Conservation (phyloP, 2,888 invertebrate genomes). For the Apamea epomidion region DNA sequence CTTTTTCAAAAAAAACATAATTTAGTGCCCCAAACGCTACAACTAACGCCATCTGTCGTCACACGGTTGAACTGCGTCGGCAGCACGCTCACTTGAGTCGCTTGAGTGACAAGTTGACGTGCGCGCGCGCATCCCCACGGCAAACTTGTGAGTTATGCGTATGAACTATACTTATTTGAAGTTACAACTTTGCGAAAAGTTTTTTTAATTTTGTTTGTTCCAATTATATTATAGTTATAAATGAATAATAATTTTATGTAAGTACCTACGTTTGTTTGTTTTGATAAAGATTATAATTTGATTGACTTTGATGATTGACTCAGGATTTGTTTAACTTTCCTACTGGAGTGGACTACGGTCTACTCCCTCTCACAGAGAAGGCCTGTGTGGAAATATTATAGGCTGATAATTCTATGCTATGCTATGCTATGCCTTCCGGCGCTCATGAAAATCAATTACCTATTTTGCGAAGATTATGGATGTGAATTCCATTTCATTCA, state of each 20-base stretch:
- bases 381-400: too few relatives aligned
- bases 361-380: too few relatives aligned
- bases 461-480: background rate
- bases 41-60: constrained; percentile 79
- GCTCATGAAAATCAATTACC: background rate
- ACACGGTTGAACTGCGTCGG: constrained; percentile 71
- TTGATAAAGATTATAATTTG: background rate
- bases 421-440: too few relatives aligned
- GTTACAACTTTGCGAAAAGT: background rate
- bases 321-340: background rate
- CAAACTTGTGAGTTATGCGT: constrained; percentile 47
- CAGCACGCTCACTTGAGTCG: constrained; percentile 66
- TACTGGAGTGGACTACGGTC: too few relatives aligned
- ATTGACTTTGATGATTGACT: background rate
- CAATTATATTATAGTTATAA: background rate
- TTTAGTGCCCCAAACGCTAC: constrained; percentile 59
- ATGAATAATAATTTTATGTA: background rate
- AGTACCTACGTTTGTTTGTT: background rate
- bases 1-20: background rate
- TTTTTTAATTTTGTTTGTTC: background rate
- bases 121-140: constrained; percentile 67
- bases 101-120: constrained; percentile 74
- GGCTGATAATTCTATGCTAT: too few relatives aligned
- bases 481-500: background rate
- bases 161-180: constrained; percentile 20